Conservation (phyloP, 2,888 invertebrate genomes). For the Heterodera filipjevi region DNA sequence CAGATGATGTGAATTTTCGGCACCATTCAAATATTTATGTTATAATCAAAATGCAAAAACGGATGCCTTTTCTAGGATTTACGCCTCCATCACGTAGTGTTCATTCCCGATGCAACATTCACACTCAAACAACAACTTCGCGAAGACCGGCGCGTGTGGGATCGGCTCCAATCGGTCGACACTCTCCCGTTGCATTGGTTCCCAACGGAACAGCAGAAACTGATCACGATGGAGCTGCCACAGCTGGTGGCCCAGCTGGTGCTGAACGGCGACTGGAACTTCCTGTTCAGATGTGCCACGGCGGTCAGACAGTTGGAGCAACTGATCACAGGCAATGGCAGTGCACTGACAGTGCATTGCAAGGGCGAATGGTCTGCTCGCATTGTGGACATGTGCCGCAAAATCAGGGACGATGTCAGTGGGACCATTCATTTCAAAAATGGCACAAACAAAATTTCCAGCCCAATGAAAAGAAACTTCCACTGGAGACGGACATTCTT, state of each 20-base stretch:
- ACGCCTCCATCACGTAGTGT: slow-evolving; percentile 39
- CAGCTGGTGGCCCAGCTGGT: slow-evolving; percentile 36
- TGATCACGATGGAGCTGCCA: slow-evolving; percentile 37
- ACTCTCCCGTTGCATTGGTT: slow-evolving; percentile 46
- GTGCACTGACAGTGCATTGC: slow-evolving; percentile 31
- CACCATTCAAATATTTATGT: neutral
- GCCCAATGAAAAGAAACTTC: neutral
- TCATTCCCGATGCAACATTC: slow-evolving; percentile 41
- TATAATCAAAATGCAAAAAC: neutral
- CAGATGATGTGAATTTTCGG: slow-evolving; percentile 27
- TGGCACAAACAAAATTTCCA: neutral
- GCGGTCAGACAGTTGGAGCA: slow-evolving; percentile 40
- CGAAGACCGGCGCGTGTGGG: slow-evolving; percentile 21
- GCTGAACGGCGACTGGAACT: slow-evolving; percentile 47
- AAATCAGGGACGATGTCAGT: slow-evolving; percentile 33
- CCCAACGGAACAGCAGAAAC: slow-evolving; percentile 41
- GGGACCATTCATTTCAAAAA: too few relatives aligned
- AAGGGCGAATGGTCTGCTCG: slow-evolving; percentile 44
- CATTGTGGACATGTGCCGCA: slow-evolving; percentile 42
- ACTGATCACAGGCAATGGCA: slow-evolving; percentile 3
- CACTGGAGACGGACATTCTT: neutral
- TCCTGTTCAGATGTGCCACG: slow-evolving; percentile 43
- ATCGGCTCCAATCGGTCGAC: slow-evolving; percentile 25
- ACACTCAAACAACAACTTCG: slow-evolving; percentile 35
- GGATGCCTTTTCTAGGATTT: slow-evolving; percentile 33